Evolutionary conservation across 2,113 vertebrate species (phyloP).

Genomic region (Sylvietta virens): DNA sequence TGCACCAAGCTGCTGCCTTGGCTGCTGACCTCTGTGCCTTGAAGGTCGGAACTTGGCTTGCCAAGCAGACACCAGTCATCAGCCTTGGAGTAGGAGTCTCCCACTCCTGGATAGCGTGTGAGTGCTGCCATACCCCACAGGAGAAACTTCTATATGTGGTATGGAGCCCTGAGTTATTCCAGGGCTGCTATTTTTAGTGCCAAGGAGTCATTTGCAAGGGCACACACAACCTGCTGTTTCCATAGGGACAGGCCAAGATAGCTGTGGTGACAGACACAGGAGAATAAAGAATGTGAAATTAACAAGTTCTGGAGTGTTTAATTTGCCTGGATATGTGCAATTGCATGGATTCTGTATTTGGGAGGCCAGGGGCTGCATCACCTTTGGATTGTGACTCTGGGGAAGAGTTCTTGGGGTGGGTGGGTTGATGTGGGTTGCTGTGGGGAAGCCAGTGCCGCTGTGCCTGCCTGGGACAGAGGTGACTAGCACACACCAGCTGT

Average conservation of each 20-base stretch:
- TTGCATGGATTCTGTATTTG: not conserved
- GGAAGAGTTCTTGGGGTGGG: not conserved
- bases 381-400: not conserved
- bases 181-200: not conserved
- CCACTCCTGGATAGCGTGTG: fast-evolving
- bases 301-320: not conserved
- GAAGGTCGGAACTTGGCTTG: not conserved
- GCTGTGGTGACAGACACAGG: not conserved
- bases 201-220: not conserved
- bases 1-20: not conserved
- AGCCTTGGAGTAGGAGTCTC: not conserved
- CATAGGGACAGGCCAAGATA: not conserved
- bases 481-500: not conserved
- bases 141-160: not conserved
- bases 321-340: not conserved
- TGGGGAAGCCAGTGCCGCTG: not conserved
- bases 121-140: fast-evolving
- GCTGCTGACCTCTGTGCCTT: not conserved
- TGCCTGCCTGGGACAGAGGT: fast-evolving
- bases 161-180: not conserved
- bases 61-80: not conserved
- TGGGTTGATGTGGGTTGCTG: fast-evolving
- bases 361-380: not conserved
- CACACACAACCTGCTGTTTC: not conserved
- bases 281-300: conserved; percentile 16